These are phyloP conservation scores for Sipha flava DNA, from an alignment of 1,140 invertebrate genomes.

Conservation along the genomic window DNA sequence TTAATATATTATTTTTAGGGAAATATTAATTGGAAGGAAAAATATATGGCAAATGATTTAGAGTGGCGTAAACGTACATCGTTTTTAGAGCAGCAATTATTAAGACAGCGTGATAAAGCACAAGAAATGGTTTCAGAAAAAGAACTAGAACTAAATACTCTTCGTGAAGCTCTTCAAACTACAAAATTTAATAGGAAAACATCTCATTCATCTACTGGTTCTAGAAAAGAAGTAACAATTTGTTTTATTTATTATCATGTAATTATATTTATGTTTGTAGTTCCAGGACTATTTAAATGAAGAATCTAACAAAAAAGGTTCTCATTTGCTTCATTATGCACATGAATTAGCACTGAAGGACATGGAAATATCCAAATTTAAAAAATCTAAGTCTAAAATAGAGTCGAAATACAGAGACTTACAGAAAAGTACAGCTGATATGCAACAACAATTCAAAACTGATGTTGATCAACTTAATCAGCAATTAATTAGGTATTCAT, in stretches of 20 bases:
- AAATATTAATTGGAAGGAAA: slow-evolving; percentile 51
- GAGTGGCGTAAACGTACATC: slow-evolving; percentile 52
- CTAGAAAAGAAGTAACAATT: slow-evolving; percentile 7
- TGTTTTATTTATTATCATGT: background rate
- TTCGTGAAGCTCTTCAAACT: slow-evolving; percentile 44
- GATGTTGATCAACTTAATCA: slow-evolving; percentile 51
- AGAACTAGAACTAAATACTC: slow-evolving; percentile 63
- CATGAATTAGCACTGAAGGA: slow-evolving; percentile 74
- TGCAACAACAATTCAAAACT: slow-evolving; percentile 51
- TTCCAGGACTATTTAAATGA: slow-evolving; percentile 27
- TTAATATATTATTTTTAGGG: slow-evolving; percentile 45
- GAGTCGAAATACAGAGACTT: slow-evolving; percentile 60
- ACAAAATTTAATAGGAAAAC: slow-evolving; percentile 19
- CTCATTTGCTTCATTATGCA: slow-evolving; percentile 71
- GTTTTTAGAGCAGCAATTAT: slow-evolving; percentile 62
- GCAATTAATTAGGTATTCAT: slow-evolving; percentile 50
- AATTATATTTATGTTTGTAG: background rate
- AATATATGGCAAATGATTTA: slow-evolving; percentile 48
- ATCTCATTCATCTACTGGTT: slow-evolving; percentile 14
- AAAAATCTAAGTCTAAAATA: slow-evolving; percentile 61
- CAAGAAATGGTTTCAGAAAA: slow-evolving; percentile 68
- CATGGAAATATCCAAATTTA: slow-evolving; percentile 63
- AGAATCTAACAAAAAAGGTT: slow-evolving; percentile 43
- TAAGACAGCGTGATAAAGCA: slow-evolving; percentile 68
- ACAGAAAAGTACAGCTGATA: slow-evolving; percentile 50